Evolutionary conservation across 2,113 vertebrate species (phyloP), one percentile per base, ranked within the genome.

Genomic region (Phasianus colchicus): DNA sequence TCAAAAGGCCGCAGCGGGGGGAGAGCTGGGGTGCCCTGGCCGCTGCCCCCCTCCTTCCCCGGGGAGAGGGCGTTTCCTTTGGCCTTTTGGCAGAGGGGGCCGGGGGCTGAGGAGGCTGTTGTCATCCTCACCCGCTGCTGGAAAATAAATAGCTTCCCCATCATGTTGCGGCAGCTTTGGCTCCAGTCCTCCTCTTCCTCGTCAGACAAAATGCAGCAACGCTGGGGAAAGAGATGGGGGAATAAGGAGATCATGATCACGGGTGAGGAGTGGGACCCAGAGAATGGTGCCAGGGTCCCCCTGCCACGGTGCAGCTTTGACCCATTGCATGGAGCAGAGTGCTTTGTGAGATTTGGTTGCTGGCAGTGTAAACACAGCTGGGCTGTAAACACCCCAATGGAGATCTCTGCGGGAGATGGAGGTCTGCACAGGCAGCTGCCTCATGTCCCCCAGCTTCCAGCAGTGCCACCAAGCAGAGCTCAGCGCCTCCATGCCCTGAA

Each of bases 61-160:
- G 58, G 92, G 93, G 91, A 97, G 96, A 73, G 87, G 92, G 93
- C 93, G 95, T 96, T 96, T 96, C 94, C 93, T 96, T 91, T 67
- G 84, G 83, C 94, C 93, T 96, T 95, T 96, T 92, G 83, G 86
- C 7, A 57, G 67, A 85, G 92, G 78, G 70, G 85, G 88, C 55
- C 14, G 38, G 71, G 86, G 82, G 20, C 16, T 3, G 9, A n/a
- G 58, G 64, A 36, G 89, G 70, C 1, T 24, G 18, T 88, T 94
- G 94, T 91, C 93, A 91, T 95, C 91, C 91, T 85, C 88, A 22
- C 94, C 74, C 40, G 4, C 71, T 92, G 78, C 91, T 89, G 84
- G 78, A 90, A 96, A 97, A 97, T 69, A 93, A 96, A 97, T 95
- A 79, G 60, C 54, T 72, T 85, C 75, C 54, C 50, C 21, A 0